Evolutionary conservation across 2,113 vertebrate genomes (phyloP).

Genomic region (Zingel zingel): DNA sequence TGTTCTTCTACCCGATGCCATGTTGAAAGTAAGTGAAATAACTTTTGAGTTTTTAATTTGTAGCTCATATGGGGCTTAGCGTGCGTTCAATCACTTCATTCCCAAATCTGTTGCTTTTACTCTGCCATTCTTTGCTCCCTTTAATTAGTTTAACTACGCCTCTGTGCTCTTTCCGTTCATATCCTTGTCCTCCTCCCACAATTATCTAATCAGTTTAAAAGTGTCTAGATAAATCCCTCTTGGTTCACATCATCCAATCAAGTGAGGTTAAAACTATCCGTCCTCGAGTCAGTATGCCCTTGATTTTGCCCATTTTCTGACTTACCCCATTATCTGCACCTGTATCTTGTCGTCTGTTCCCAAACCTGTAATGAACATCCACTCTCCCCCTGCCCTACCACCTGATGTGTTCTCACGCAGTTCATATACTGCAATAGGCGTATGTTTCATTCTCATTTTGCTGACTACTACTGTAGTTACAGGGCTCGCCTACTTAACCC

Average conservation of each 20-base stretch:
- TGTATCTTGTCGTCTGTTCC: background rate
- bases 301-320: background rate
- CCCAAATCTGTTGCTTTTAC: conserved; percentile 5
- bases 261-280: background rate
- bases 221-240: background rate
- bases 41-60: background rate
- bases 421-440: background rate
- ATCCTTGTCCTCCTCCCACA: background rate
- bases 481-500: background rate
- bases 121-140: background rate
- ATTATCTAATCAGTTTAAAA: conserved; percentile 23
- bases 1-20: background rate
- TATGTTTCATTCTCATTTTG: conserved; percentile 25
- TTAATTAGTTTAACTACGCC: conserved; percentile 18
- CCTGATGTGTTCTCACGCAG: background rate
- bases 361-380: conserved; percentile 1
- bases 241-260: conserved; percentile 18
- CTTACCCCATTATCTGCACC: background rate
- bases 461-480: background rate
- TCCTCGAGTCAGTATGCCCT: background rate
- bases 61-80: background rate
- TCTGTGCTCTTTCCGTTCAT: background rate
- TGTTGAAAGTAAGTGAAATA: background rate
- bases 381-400: conserved; percentile 1
- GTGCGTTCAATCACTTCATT: background rate